Evolutionary conservation across 2,888 invertebrate species (phyloP), one percentile per base, ranked within the genome.

Genomic region (Tenthredo mesomela): DNA sequence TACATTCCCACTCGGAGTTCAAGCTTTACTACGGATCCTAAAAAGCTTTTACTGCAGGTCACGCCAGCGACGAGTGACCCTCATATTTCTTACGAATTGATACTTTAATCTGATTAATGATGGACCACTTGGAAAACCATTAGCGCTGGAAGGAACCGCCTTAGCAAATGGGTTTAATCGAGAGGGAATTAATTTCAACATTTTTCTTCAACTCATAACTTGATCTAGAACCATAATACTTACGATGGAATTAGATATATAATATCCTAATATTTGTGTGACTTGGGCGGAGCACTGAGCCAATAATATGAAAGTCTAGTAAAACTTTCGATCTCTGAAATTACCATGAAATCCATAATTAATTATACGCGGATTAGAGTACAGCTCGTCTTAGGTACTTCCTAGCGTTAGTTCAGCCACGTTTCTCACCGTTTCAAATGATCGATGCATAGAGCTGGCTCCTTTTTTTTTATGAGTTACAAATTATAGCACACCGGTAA

Each of bases 301-400:
- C 33, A 54, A 77, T 77, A 77, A 77, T 77, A 77, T 77, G 77
- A 77, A 77, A 77, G 77, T 77, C 33, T 54, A 29, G 54, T 21
- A 54, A 33, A 54, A 77, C 77, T 77, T 77, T 77, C 77, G 77
- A 77, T 77, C 77, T 77, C 47, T 77, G 54, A 77, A 77, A 77
- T 77, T 77, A 33, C 77, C 77, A 77, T 77, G 50, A 77, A 77
- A 50, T 77, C 29, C 18, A 77, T 77, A 77, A 77, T 77, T 77
- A 77, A 77, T 50, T 50, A 50, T 40, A 77, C 77, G 50, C 77
- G 50, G 50, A 77, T 50, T 77, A 77, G 50, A 71, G 29, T 73
- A 21, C 21, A 40, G 7, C 37, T 47, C 50, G 47, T 77, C 15
- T 77, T 29, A 18, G 47, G 25, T 43, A 73, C 47, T 73, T 21